A percentile compares a stretch with the other conserved stretches of the same genome.
These are phyloP conservation scores for Danio albolineatus DNA, from an alignment of 2,797 vertebrate species.

Conservation along the genomic window DNA sequence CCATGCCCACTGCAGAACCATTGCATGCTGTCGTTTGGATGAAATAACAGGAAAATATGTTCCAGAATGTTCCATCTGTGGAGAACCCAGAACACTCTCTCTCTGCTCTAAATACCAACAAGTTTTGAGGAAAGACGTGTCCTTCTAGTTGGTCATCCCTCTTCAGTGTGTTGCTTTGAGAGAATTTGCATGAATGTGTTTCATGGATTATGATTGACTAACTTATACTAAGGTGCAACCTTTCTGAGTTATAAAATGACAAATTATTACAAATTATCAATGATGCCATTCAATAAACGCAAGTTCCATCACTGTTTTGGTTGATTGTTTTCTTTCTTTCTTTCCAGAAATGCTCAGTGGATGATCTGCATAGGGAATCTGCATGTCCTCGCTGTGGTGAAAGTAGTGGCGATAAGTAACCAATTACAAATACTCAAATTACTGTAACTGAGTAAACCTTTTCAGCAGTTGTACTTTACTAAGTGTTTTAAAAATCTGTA, in stretches of 20 bases:
- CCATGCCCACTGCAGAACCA: conserved; percentile 20
- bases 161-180: conserved; percentile 31
- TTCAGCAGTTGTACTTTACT: too few relatives aligned
- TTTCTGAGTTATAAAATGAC: conserved; percentile 50
- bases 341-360: not conserved
- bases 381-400: not conserved
- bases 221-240: conserved; percentile 50
- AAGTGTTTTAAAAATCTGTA: too few relatives aligned
- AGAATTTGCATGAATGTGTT: conserved; percentile 62
- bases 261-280: conserved; percentile 52
- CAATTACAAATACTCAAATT: too few relatives aligned
- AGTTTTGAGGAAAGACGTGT: conserved; percentile 7
- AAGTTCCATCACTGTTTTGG: conserved; percentile 48
- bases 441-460: too few relatives aligned
- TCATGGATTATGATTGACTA: conserved; percentile 51
- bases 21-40: conserved; percentile 54
- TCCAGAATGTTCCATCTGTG: conserved; percentile 32
- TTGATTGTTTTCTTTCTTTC: conserved; percentile 12
- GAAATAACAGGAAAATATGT: conserved; percentile 35
- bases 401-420: not conserved
- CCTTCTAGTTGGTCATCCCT: conserved; percentile 26
- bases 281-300: conserved; percentile 61
- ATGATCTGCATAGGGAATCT: not conserved
- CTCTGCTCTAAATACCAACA: not conserved
- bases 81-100: conserved; percentile 24